These are phyloP conservation scores for Zeugodacus cucurbitae DNA, from an alignment of 1,140 invertebrate species.

Conservation along the genomic window DNA sequence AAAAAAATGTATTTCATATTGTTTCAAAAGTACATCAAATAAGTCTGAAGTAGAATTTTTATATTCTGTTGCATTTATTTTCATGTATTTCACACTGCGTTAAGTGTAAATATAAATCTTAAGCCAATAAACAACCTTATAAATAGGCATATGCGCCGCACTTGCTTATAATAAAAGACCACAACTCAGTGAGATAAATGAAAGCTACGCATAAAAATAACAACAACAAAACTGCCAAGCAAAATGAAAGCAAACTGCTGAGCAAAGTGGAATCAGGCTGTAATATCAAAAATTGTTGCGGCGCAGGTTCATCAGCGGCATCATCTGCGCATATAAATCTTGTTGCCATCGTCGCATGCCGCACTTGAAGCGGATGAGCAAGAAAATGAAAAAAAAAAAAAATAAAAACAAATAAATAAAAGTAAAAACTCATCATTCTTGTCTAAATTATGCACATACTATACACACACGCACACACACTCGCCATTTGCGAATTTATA, in stretches of 20 bases:
- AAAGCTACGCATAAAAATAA: not conserved
- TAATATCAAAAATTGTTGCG: not conserved
- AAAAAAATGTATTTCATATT: too few species aligned
- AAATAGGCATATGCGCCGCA: too few species aligned
- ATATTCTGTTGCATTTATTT: too few species aligned
- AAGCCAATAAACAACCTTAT: too few species aligned
- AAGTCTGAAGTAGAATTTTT: too few species aligned
- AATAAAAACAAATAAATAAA: not conserved
- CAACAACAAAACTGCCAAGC: not conserved
- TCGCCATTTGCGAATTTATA: not conserved
- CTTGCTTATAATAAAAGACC: too few species aligned
- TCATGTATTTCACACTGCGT: too few species aligned
- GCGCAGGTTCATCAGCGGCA: not conserved
- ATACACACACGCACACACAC: not conserved
- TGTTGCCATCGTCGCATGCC: not conserved
- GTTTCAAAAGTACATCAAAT: too few species aligned
- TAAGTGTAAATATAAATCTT: too few species aligned
- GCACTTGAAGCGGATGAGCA: not conserved
- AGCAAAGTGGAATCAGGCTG: not conserved
- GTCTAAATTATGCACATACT: not conserved
- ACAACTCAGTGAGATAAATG: not conserved
- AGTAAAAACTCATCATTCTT: not conserved
- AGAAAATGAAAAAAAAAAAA: not conserved
- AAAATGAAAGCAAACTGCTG: not conserved
- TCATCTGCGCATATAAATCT: slow-evolving; percentile 1